A percentile compares a stretch with the other conserved stretches of the same genome.
Evolutionary conservation across 2,797 vertebrate genomes (phyloP).

Genomic region (Sus cebifrons): DNA sequence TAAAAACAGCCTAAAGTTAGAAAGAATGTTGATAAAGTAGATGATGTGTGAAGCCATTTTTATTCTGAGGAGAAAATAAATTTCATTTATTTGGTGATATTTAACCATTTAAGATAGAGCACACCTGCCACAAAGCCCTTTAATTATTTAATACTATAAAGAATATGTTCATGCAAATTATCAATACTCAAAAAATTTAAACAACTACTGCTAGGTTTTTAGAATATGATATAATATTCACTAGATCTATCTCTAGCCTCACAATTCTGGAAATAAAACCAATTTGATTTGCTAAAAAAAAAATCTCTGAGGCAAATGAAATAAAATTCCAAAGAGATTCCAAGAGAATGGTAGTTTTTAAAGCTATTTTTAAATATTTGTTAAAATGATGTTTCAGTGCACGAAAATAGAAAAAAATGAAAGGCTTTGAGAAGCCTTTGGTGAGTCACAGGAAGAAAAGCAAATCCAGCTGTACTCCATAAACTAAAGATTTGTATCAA

Average conservation of each 20-base stretch:
- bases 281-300: conserved; percentile 61
- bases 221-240: conserved; percentile 55
- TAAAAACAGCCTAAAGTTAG: conserved; percentile 19
- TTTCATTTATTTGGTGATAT: conserved; percentile 59
- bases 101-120: conserved; percentile 57
- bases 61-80: conserved; percentile 57
- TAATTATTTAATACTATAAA: conserved; percentile 66
- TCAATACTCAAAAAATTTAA: conserved; percentile 64
- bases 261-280: conserved; percentile 67
- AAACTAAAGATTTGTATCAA: conserved; percentile 42
- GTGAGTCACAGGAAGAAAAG: conserved; percentile 73
- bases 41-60: conserved; percentile 38
- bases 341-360: conserved; percentile 67
- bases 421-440: conserved; percentile 73
- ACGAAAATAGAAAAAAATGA: conserved; percentile 54
- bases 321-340: conserved; percentile 74
- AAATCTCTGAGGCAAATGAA: conserved; percentile 61
- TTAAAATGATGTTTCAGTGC: conserved; percentile 81
- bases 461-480: conserved; percentile 62
- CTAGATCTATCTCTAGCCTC: conserved; percentile 47
- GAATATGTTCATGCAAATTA: conserved; percentile 58
- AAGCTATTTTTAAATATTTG: conserved; percentile 79
- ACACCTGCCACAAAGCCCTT: conserved; percentile 45
- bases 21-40: conserved; percentile 54
- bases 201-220: conserved; percentile 52